Evolutionary conservation across 2,888 invertebrate species (phyloP).

Genomic region (Copidosoma aretas): DNA sequence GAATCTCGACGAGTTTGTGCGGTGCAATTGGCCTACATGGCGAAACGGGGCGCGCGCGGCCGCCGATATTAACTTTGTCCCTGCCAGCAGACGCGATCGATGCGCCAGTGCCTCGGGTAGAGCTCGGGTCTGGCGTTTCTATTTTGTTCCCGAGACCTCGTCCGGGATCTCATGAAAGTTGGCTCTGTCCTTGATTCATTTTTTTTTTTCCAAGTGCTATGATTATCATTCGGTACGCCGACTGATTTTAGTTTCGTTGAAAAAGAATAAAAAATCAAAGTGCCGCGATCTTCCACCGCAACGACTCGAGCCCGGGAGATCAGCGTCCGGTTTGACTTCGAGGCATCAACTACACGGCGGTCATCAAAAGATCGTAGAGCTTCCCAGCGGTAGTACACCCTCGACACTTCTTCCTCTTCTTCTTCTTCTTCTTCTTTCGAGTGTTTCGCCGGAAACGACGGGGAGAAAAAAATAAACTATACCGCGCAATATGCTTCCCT

Average conservation of each 20-base stretch:
- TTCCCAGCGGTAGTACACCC: background rate
- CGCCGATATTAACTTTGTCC: constrained; percentile 6
- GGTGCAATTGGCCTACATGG: background rate
- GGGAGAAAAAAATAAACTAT: constrained; percentile 28
- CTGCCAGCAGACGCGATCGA: constrained; percentile 14
- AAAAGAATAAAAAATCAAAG: no score
- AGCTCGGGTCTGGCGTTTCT: background rate
- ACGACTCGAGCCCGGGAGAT: no score
- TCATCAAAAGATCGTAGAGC: constrained; percentile 55
- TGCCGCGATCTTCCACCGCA: no score
- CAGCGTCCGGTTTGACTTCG: background rate
- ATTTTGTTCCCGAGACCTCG: no score
- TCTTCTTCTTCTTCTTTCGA: no score
- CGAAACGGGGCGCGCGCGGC: background rate
- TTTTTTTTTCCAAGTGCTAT: no score
- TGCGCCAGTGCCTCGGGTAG: background rate
- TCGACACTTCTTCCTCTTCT: constrained; percentile 1
- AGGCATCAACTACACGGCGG: background rate
- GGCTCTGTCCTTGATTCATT: no score
- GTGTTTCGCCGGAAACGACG: no score
- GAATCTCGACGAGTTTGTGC: background rate
- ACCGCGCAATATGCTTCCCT: constrained; percentile 5
- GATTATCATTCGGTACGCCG: no score
- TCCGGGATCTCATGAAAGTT: no score
- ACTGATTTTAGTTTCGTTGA: no score